These are phyloP conservation scores for Neolamprologus kungweensis DNA, from an alignment of 2,113 vertebrate species.

Conservation along the genomic window DNA sequence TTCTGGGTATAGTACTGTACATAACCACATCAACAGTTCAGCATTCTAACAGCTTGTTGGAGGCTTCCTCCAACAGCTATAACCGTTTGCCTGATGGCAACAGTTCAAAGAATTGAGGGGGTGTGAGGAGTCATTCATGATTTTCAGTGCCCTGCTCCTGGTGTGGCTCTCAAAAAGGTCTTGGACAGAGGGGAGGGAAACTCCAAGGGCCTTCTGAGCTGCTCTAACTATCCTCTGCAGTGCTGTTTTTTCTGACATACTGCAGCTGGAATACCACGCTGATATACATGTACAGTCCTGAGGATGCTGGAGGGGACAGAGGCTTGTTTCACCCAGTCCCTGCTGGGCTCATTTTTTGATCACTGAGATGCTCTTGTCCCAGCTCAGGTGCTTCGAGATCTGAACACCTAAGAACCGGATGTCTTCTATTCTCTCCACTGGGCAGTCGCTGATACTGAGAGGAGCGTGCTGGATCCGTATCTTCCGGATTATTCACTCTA, in stretches of 20 bases:
- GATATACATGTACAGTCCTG: neutral
- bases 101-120: neutral
- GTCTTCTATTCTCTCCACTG: neutral
- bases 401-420: neutral
- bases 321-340: neutral
- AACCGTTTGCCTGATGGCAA: neutral
- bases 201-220: neutral
- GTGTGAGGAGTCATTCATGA: neutral
- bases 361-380: neutral
- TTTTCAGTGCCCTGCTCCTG: neutral
- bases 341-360: fast-evolving
- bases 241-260: neutral
- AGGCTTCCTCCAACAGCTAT: neutral
- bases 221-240: neutral
- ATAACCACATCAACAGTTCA: neutral
- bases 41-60: neutral
- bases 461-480: neutral
- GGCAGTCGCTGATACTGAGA: neutral
- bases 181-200: neutral
- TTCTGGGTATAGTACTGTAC: neutral
- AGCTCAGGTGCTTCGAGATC: neutral
- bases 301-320: neutral
- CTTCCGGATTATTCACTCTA: fast-evolving
- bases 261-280: neutral
- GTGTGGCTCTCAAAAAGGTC: neutral